Conservation (phyloP, 2,113 vertebrate genomes). For the Actinemys pallida region DNA sequence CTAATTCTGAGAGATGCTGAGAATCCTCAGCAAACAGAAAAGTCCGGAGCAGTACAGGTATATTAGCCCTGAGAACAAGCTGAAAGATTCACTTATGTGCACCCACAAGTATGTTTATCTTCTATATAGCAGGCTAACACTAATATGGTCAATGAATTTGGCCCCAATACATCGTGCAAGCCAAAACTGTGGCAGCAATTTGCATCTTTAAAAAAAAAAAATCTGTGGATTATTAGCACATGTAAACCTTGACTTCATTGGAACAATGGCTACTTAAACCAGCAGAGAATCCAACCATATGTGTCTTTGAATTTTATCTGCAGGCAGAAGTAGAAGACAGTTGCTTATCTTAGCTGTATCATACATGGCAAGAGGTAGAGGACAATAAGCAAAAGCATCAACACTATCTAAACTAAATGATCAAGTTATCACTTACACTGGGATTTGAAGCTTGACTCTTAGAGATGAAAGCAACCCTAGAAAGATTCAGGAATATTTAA, state of each 20-base stretch:
- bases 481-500: not conserved
- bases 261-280: not conserved
- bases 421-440: not conserved
- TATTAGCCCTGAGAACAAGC: not conserved
- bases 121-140: not conserved
- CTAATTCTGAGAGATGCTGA: not conserved
- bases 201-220: not conserved
- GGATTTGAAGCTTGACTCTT: not conserved
- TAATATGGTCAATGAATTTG: not conserved
- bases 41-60: not conserved
- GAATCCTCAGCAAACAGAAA: not conserved
- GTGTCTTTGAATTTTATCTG: not conserved
- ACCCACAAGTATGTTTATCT: not conserved
- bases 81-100: not conserved
- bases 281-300: not conserved
- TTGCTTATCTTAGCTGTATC: not conserved
- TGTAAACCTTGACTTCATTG: not conserved
- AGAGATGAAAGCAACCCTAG: not conserved
- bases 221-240: not conserved
- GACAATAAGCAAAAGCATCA: not conserved
- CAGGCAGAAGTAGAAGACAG: not conserved
- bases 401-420: not conserved
- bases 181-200: not conserved
- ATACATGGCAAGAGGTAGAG: not conserved
- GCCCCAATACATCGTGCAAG: accelerated